Evolutionary conservation across 2,888 invertebrate genomes (phyloP).

Genomic region (Cremastinae sp.): DNA sequence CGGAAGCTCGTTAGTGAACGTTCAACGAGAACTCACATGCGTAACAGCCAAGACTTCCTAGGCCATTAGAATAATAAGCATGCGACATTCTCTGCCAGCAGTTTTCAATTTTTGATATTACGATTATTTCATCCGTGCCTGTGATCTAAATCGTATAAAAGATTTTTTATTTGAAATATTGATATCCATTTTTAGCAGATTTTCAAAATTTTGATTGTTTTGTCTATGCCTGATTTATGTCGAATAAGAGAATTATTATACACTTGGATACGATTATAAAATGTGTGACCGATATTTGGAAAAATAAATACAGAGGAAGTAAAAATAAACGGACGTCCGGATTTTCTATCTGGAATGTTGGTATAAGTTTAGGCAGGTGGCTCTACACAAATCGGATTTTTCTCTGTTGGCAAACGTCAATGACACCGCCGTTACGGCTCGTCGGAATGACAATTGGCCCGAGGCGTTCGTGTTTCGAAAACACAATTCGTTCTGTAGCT

Average conservation of each 20-base stretch:
- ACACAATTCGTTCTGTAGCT: constrained; percentile 76
- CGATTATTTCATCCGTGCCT: no score
- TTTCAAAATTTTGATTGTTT: no score
- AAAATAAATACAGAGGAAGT: no score
- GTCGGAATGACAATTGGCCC: constrained; percentile 62
- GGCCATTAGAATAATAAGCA: constrained; percentile 70
- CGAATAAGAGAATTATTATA: no score
- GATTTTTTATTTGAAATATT: no score
- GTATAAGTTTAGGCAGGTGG: constrained; percentile 48
- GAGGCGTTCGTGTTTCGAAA: constrained; percentile 74
- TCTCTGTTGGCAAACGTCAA: constrained; percentile 50
- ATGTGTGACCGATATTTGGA: no score
- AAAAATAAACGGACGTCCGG: neutral
- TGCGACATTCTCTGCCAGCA: constrained; percentile 19
- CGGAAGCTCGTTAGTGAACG: constrained; percentile 63
- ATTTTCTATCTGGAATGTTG: no score
- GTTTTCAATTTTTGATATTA: no score
- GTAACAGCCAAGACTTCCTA: constrained; percentile 66
- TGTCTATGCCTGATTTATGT: no score
- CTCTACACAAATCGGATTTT: constrained; percentile 30
- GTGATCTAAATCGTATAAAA: no score
- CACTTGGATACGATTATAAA: no score
- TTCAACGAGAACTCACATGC: constrained; percentile 15
- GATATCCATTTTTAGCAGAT: no score
- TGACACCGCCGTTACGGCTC: constrained; percentile 60